These are phyloP conservation scores for Ctenoplectra terminalis DNA, from an alignment of 1,140 invertebrate species.

Conservation along the genomic window DNA sequence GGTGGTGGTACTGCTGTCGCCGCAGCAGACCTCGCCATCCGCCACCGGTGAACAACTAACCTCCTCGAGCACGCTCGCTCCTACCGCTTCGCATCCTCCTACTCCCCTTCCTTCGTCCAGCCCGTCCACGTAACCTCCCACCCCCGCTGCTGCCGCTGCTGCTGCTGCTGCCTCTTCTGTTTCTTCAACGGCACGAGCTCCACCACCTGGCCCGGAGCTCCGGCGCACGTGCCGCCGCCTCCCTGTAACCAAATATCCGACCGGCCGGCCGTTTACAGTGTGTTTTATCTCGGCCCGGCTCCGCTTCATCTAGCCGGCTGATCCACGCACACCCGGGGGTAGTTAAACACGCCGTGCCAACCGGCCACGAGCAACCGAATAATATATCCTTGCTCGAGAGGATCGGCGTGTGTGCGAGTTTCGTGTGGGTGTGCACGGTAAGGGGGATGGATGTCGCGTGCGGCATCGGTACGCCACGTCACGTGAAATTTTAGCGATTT, in stretches of 20 bases:
- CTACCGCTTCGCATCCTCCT: constrained; percentile 52
- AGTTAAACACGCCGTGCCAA: constrained; percentile 26
- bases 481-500: constrained; percentile 1
- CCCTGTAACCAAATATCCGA: constrained; percentile 81
- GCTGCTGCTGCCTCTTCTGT: constrained; percentile 46
- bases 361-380: constrained; percentile 10
- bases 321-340: constrained; percentile 38
- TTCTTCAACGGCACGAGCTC: constrained; percentile 59
- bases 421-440: background rate
- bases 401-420: background rate
- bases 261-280: constrained; percentile 71
- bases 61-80: constrained; percentile 47
- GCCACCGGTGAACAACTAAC: constrained; percentile 54
- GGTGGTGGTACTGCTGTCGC: constrained; percentile 49
- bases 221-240: constrained; percentile 82
- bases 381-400: constrained; percentile 7
- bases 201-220: constrained; percentile 73
- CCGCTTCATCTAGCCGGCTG: constrained; percentile 63
- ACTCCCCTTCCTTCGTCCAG: constrained; percentile 38
- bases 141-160: constrained; percentile 27
- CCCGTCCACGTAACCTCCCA: constrained; percentile 17
- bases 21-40: constrained; percentile 53
- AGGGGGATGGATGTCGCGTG: too few species aligned
- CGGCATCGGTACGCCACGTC: background rate
- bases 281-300: constrained; percentile 69